These are phyloP conservation scores for Drosophila subsilvestris DNA, from an alignment of 2,888 invertebrate genomes.

Conservation along the genomic window DNA sequence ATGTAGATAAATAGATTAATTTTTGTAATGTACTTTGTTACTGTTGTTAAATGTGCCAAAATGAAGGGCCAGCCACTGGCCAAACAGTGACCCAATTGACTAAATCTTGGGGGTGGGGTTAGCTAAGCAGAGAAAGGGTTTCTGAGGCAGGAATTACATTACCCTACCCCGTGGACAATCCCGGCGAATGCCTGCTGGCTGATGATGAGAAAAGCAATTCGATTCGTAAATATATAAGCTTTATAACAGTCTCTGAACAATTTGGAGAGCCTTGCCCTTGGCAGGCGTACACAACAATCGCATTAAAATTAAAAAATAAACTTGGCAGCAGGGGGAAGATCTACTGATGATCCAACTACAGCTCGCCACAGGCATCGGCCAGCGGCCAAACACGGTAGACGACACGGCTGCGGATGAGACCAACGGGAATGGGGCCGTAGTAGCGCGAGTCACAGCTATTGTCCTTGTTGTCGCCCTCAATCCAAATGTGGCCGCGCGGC, in stretches of 20 bases:
- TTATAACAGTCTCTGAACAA: not conserved
- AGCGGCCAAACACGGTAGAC: slow-evolving; percentile 92
- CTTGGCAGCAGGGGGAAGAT: not conserved
- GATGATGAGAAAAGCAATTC: not conserved
- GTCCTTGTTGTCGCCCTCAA: slow-evolving; percentile 94
- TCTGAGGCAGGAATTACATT: too few relatives aligned
- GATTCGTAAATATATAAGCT: not conserved
- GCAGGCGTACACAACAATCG: not conserved
- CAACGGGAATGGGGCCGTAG: slow-evolving; percentile 95
- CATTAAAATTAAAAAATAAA: not conserved
- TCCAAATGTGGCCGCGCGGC: slow-evolving; percentile 94
- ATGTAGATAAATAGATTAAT: not conserved
- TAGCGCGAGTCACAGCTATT: slow-evolving; percentile 94
- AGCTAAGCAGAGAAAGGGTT: too few relatives aligned
- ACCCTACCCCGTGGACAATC: not conserved
- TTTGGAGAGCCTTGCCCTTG: not conserved
- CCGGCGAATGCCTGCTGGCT: not conserved
- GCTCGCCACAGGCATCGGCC: slow-evolving; percentile 25
- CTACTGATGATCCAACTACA: not conserved
- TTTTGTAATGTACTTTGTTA: not conserved
- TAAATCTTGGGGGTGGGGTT: not conserved
- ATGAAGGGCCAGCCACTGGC: not conserved
- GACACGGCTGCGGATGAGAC: slow-evolving; percentile 92
- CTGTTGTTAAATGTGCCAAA: slow-evolving; percentile 1
- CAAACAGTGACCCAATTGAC: not conserved